Evolutionary conservation across 1,140 invertebrate genomes (phyloP).

Genomic region (Brachionus angularis): DNA sequence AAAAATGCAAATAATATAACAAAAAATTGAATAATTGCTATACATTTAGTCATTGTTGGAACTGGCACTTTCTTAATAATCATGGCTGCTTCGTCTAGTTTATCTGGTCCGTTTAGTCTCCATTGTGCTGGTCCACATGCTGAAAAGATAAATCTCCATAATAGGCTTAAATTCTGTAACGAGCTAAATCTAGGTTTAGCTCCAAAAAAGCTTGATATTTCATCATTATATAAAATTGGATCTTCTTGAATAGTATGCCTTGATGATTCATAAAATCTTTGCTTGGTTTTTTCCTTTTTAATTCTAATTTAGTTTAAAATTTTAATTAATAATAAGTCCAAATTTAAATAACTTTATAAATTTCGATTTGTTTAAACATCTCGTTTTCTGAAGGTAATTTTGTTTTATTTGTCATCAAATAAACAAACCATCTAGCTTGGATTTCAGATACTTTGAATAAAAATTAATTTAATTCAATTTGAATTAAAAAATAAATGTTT

Average conservation of each 20-base stretch:
- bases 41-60: conserved; percentile 17
- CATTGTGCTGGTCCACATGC: conserved; percentile 53
- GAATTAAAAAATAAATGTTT: not conserved
- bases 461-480: not conserved
- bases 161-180: conserved; percentile 48
- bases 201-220: conserved; percentile 50
- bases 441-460: conserved; percentile 50
- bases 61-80: conserved; percentile 48
- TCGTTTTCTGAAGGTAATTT: conserved; percentile 48
- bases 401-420: conserved; percentile 48
- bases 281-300: conserved; percentile 14
- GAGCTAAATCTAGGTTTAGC: conserved; percentile 52
- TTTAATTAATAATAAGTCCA: not conserved
- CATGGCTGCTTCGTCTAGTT: conserved; percentile 48
- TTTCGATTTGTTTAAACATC: conserved; percentile 49
- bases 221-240: conserved; percentile 53
- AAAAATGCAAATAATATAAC: not conserved
- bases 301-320: not conserved
- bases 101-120: conserved; percentile 52
- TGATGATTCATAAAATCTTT: conserved; percentile 50
- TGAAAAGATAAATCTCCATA: conserved; percentile 51
- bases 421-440: conserved; percentile 55
- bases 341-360: conserved; percentile 44
- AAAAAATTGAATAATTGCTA: not conserved
- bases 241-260: conserved; percentile 54